Conservation (phyloP, 1,140 invertebrate species). For the Drosophila willistoni region DNA sequence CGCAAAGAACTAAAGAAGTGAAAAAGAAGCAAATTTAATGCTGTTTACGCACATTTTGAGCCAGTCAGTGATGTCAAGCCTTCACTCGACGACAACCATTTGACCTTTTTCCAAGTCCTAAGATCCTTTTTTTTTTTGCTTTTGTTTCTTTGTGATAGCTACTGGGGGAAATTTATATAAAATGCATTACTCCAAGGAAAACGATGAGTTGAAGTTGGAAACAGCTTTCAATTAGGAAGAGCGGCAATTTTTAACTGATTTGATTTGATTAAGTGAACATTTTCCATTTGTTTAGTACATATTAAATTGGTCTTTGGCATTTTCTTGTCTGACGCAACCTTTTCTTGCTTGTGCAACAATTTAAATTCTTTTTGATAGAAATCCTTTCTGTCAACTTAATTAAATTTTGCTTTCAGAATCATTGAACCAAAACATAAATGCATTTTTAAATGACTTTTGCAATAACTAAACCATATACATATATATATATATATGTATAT, state of each 20-base stretch:
- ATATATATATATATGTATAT: neutral
- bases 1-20: neutral
- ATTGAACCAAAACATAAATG: neutral
- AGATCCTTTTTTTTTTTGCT: neutral
- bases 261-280: slow-evolving; percentile 8
- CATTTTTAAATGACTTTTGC: slow-evolving; percentile 19
- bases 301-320: neutral
- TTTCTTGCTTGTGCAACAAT: neutral
- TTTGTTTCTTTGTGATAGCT: neutral
- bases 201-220: neutral
- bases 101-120: slow-evolving; percentile 15
- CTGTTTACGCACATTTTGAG: slow-evolving; percentile 69
- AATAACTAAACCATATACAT: neutral
- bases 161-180: neutral
- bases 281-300: neutral
- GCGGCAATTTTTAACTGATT: slow-evolving; percentile 3
- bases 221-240: neutral
- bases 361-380: neutral
- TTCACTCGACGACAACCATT: slow-evolving; percentile 5
- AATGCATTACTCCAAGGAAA: slow-evolving; percentile 7
- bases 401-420: slow-evolving; percentile 28
- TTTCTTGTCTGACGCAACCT: neutral
- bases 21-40: slow-evolving; percentile 56
- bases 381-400: slow-evolving; percentile 35
- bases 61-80: slow-evolving; percentile 24